These are phyloP conservation scores for Paracentrotus lividus DNA, from an alignment of 53 echinoderm and acorn worm genomes.

Conservation along the genomic window DNA sequence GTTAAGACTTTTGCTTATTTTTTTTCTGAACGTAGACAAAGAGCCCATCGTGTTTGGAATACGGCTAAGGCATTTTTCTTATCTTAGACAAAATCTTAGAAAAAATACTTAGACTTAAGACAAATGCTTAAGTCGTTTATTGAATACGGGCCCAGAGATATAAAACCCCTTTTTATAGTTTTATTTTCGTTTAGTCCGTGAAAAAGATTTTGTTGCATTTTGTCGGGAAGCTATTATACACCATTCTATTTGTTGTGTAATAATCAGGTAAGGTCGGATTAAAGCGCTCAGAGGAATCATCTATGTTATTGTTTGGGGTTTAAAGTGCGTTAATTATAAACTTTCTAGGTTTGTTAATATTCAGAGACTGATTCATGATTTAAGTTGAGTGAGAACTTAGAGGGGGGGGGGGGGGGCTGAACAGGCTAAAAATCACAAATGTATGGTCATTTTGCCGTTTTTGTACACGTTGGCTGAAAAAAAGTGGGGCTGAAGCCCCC, in stretches of 20 bases:
- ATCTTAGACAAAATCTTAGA: no score
- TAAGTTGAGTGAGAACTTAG: no score
- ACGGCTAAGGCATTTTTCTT: no score
- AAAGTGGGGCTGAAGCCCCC: background rate
- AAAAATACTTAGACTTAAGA: no score
- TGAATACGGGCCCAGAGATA: no score
- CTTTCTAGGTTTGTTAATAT: background rate
- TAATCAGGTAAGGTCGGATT: background rate
- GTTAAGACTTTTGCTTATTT: no score
- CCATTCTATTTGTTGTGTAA: background rate
- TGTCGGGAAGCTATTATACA: background rate
- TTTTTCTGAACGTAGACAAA: no score
- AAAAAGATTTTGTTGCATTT: background rate
- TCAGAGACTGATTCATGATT: no score
- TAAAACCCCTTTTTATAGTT: no score
- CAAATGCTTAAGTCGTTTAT: background rate
- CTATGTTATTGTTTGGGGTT: background rate
- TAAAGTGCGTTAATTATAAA: background rate
- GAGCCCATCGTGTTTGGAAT: no score
- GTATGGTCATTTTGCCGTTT: no score
- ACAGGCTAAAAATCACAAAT: background rate
- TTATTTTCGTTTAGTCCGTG: background rate
- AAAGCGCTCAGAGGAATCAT: background rate
- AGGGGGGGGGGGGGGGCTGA: background rate
- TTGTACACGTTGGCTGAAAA: no score